Evolutionary conservation across 2,888 invertebrate genomes (phyloP).

Genomic region (Athripsodes cinereus): DNA sequence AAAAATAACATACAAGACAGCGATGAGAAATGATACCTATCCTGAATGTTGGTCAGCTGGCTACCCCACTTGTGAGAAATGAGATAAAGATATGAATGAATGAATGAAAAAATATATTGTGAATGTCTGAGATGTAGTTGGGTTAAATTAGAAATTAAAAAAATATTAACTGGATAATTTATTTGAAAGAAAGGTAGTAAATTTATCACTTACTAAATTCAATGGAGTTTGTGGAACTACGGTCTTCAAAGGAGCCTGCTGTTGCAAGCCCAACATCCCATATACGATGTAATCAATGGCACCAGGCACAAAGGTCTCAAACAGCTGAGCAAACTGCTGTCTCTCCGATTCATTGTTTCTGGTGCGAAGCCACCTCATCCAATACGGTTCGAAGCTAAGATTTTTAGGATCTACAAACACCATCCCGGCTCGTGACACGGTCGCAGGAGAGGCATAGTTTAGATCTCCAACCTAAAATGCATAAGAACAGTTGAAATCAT

Average conservation of each 20-base stretch:
- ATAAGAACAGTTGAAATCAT: too few species aligned
- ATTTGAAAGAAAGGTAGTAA: neutral
- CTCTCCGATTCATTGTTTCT: constrained; percentile 50
- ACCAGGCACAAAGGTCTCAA: constrained; percentile 69
- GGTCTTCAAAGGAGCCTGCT: constrained; percentile 67
- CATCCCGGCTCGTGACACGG: constrained; percentile 90
- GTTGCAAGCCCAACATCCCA: constrained; percentile 66
- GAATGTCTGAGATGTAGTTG: too few species aligned
- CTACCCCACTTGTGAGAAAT: too few species aligned
- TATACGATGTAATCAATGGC: constrained; percentile 68
- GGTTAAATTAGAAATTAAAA: too few species aligned
- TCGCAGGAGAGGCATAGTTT: constrained; percentile 87
- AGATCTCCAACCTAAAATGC: constrained; percentile 77
- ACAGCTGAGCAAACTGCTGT: constrained; percentile 52
- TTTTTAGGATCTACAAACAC: constrained; percentile 91
- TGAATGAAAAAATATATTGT: too few species aligned
- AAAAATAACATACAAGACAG: too few species aligned
- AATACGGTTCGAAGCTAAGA: constrained; percentile 78
- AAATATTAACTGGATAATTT: too few species aligned
- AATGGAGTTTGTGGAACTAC: constrained; percentile 81
- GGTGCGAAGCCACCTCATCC: constrained; percentile 72
- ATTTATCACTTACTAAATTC: constrained; percentile 60
- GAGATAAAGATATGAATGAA: too few species aligned
- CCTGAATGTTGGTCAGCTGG: too few species aligned
- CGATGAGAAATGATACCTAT: too few species aligned